Base-by-base conservation (phyloP, 2,888 invertebrate genomes). In the Melanotus villosus region DNA sequence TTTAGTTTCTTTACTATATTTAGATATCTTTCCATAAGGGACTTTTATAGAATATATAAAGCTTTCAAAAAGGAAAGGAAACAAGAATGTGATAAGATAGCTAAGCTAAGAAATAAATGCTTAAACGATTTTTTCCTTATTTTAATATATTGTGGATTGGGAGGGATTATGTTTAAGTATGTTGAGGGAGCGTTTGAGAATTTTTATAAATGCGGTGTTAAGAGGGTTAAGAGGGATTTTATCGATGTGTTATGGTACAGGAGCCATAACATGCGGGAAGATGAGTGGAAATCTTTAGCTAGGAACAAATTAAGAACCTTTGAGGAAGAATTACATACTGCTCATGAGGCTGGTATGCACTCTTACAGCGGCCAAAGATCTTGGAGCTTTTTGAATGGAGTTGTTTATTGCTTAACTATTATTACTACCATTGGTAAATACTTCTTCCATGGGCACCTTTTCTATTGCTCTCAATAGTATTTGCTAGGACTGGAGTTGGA, bases 211-310 rank as follows among this genome's bases (percentile, higher is more conserved):
- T 95, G 95, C 80, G 93, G 94, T 6, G 93, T 95, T 43, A 93
- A 95, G 77, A 88, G 93, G 77, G 94, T 96, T 0, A 95, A 95
- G 80, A 87, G 96, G 3, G 93, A 94, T 82, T 95, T 96, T 75
- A 90, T 96, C 66, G 95, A 95, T 78, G 88, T 89, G 70, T 87
- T 97, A 41, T 95, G 96, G 95, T 87, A 89, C 59, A 90, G 91
- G 68, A 95, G 94, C 83, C 93, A 94, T 82, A 91, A 92, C 80
- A 85, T 95, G 84, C 89, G 92, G 62, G 95, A 95, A 82, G 95
- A 96, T 56, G 95, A 96, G 80, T 96, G 96, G 96, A 95, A 95
- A 80, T 92, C 93, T 9, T 87, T 93, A 86, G 96, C 96, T 0
- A 88, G 96, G 65, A 90, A 89, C 75, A 92, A 92, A 81, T 83